A percentile compares a stretch with the other conserved stretches of the same genome.
Conservation (phyloP, 2,888 invertebrate species). For the Argyra leucocephala region DNA sequence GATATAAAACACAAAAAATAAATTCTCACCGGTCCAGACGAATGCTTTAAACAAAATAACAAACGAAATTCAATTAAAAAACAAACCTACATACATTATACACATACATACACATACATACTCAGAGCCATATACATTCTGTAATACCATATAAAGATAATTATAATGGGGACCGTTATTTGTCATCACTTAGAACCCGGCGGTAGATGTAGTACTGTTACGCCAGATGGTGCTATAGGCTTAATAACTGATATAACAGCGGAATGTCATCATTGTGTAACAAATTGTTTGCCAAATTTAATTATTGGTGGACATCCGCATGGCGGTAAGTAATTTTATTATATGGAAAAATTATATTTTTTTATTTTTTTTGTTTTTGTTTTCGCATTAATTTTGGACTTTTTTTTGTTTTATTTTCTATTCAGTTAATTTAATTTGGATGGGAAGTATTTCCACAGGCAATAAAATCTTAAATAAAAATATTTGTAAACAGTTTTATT, state of each 20-base stretch:
- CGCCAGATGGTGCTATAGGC: neutral
- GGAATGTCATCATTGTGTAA: conserved; percentile 26
- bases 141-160: neutral
- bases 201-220: neutral
- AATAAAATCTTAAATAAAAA: neutral
- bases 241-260: conserved; percentile 23
- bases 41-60: too few species aligned
- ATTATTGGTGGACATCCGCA: conserved; percentile 13
- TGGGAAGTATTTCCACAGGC: neutral
- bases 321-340: conserved; percentile 20
- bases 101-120: neutral
- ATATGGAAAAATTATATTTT: too few species aligned
- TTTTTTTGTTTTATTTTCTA: too few species aligned
- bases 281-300: conserved; percentile 25
- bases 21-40: too few species aligned
- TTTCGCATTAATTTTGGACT: neutral
- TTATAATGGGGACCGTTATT: conserved; percentile 26
- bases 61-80: too few species aligned
- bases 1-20: too few species aligned
- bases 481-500: neutral
- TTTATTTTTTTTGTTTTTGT: neutral
- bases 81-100: too few species aligned
- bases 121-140: neutral
- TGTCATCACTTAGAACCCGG: conserved; percentile 25
- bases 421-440: neutral